Evolutionary conservation across 1,140 invertebrate genomes (phyloP).

Genomic region (Gryon sp.): DNA sequence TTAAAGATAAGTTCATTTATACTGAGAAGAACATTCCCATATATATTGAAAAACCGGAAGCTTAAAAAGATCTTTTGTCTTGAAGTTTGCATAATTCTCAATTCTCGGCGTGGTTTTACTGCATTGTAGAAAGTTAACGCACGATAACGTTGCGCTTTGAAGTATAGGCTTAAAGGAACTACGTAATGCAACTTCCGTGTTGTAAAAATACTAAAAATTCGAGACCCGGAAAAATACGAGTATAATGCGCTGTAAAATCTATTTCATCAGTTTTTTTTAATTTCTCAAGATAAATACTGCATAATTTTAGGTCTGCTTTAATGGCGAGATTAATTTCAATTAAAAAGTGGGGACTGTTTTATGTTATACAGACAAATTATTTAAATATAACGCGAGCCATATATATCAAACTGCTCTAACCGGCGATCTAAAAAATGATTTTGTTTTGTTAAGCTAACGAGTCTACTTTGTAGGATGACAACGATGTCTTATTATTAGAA

Average conservation of each 20-base stretch:
- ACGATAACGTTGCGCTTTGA: conserved; percentile 6
- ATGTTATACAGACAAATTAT: conserved; percentile 12
- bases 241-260: conserved; percentile 40
- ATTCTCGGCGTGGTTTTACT: conserved; percentile 18
- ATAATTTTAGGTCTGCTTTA: conserved; percentile 34
- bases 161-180: conserved; percentile 56
- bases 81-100: conserved; percentile 5
- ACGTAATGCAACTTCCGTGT: conserved; percentile 48
- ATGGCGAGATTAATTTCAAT: conserved; percentile 34
- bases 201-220: conserved; percentile 54
- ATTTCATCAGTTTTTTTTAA: conserved; percentile 1
- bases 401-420: conserved; percentile 18
- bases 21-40: too few species aligned
- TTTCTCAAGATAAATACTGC: conserved; percentile 15
- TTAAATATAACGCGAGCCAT: conserved; percentile 14
- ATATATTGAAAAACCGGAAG: too few species aligned
- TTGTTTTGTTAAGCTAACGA: conserved; percentile 13
- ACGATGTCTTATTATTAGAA: conserved; percentile 18
- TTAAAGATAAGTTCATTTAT: too few species aligned
- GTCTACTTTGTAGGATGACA: conserved; percentile 21
- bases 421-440: conserved; percentile 27
- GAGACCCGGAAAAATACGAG: conserved; percentile 38
- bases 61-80: conserved; percentile 7
- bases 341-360: conserved; percentile 12
- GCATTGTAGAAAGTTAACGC: conserved; percentile 24